Evolutionary conservation across 2,113 vertebrate species (phyloP).

Genomic region (Atlantisia rogersi): DNA sequence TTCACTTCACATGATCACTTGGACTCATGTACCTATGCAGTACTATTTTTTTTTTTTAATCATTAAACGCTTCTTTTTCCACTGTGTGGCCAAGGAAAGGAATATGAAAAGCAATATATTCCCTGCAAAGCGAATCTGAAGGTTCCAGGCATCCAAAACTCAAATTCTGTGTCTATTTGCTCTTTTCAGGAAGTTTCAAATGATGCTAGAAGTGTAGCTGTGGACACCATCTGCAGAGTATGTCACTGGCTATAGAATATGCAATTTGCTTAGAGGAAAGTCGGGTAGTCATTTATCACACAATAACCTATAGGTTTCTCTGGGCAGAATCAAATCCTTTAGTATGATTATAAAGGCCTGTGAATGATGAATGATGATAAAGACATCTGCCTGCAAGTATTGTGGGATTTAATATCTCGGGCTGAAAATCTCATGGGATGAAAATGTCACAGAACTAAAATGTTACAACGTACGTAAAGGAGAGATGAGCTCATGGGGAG

Average conservation of each 20-base stretch:
- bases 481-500: neutral
- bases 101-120: neutral
- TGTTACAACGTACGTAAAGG: neutral
- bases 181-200: neutral
- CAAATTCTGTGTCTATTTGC: neutral
- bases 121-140: neutral
- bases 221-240: neutral
- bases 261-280: neutral
- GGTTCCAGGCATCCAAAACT: neutral
- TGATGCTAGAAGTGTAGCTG: neutral
- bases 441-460: slow-evolving; percentile 14
- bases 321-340: neutral
- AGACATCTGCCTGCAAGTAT: neutral
- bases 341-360: neutral
- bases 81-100: neutral
- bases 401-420: neutral
- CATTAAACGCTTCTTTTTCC: neutral
- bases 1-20: neutral
- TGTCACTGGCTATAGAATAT: neutral
- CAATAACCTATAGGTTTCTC: neutral
- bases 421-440: neutral
- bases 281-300: neutral
- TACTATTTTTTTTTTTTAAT: neutral
- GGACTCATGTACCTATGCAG: neutral
- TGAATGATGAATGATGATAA: neutral